phyloP scores from a whole-genome alignment of 92 coral and sea anemone genomes.

The Bergia puertoricense region DNA sequence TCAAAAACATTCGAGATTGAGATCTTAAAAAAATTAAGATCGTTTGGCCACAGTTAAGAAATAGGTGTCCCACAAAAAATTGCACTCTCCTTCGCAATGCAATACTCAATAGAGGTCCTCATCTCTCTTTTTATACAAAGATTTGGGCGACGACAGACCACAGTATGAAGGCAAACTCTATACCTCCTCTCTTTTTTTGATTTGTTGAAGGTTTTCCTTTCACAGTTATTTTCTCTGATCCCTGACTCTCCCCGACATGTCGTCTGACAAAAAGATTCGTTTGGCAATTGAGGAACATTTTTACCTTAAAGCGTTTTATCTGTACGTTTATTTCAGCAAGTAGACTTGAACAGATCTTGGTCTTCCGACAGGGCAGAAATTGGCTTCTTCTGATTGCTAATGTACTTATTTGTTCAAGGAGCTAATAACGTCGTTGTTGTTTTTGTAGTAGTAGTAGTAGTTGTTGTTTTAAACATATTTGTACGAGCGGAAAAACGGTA shows the following conservation, averaged over 20 bases:
- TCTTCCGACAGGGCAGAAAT: background rate
- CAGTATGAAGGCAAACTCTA: background rate
- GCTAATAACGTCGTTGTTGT: too few relatives aligned
- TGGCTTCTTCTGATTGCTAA: too few relatives aligned
- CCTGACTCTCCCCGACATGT: background rate
- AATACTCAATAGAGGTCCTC: background rate
- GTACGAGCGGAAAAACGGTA: too few relatives aligned
- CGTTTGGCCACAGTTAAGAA: too few relatives aligned
- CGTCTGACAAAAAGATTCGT: background rate
- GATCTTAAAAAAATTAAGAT: too few relatives aligned
- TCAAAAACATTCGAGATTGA: too few relatives aligned
- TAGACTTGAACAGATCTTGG: background rate
- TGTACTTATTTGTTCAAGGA: too few relatives aligned
- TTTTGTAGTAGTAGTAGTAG: too few relatives aligned
- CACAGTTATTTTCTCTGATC: background rate
- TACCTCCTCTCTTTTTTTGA: background rate
- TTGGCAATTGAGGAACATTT: background rate
- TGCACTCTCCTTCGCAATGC: too few relatives aligned
- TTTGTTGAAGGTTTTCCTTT: background rate
- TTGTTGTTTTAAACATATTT: too few relatives aligned
- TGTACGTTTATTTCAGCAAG: background rate
- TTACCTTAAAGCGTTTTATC: slow-evolving; percentile 6
- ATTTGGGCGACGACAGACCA: slow-evolving; percentile 10
- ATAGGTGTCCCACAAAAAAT: too few relatives aligned
- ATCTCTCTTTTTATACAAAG: background rate